Percentiles rank a stretch among this genome's conserved stretches.
phyloP scores from a whole-genome alignment of 2,113 vertebrate species.

The Myotis brandtii region DNA sequence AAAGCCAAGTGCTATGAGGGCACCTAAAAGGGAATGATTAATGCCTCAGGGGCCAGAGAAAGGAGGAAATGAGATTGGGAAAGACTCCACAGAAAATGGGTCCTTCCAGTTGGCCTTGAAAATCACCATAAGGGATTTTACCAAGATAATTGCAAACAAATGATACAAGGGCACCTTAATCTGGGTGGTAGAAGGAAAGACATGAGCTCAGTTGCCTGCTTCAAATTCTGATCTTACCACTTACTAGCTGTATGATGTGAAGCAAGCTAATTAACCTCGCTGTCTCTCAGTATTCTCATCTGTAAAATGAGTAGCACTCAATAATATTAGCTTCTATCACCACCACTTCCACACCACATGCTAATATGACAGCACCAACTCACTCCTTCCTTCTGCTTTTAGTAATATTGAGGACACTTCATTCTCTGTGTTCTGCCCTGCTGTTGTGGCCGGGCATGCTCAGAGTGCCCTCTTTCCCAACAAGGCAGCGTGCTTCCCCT shows the following conservation, averaged over 20 bases:
- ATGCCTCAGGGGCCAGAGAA: background rate
- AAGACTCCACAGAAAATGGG: background rate
- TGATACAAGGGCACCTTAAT: no score
- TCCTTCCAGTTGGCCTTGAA: background rate
- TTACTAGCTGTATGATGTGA: background rate
- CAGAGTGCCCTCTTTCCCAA: background rate
- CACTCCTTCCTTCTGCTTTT: background rate
- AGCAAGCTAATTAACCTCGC: background rate
- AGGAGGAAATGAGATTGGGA: background rate
- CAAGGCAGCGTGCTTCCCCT: no score
- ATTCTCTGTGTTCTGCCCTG: background rate
- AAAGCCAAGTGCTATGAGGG: background rate
- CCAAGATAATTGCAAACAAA: background rate
- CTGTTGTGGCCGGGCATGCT: accelerated
- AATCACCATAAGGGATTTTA: background rate
- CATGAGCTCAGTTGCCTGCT: background rate
- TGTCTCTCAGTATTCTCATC: background rate
- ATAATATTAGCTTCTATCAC: background rate
- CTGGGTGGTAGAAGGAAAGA: background rate
- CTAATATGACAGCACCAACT: accelerated
- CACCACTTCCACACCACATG: background rate
- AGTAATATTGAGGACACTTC: no score
- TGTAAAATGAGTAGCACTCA: background rate
- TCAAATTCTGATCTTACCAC: background rate
- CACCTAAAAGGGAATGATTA: background rate